phyloP scores from a whole-genome alignment of 2,888 invertebrate species.

The Lasioglossum zephyrum region DNA sequence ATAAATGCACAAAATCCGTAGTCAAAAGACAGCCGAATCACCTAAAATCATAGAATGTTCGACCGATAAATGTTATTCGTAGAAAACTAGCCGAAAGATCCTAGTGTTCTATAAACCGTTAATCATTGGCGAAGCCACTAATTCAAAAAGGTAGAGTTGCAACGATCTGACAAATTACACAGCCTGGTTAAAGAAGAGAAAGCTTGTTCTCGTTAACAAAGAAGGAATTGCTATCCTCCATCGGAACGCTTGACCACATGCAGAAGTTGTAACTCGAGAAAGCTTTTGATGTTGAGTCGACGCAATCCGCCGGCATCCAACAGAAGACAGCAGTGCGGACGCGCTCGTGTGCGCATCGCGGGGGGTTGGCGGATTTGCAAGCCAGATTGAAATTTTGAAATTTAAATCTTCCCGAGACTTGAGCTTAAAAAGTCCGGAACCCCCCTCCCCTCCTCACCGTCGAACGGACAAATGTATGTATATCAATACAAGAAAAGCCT shows the following conservation, averaged over 20 bases:
- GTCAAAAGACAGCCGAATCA: not conserved
- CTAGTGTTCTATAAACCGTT: not conserved
- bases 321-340: slow-evolving; percentile 68
- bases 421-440: slow-evolving; percentile 81
- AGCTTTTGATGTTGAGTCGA: slow-evolving; percentile 82
- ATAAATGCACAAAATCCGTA: no score
- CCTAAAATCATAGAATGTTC: not conserved
- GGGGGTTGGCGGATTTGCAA: slow-evolving; percentile 84
- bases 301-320: slow-evolving; percentile 79
- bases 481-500: slow-evolving; percentile 74
- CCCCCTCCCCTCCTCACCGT: not conserved
- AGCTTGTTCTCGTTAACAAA: slow-evolving; percentile 16
- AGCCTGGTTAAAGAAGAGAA: not conserved
- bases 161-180: slow-evolving; percentile 13
- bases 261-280: slow-evolving; percentile 66
- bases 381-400: slow-evolving; percentile 86
- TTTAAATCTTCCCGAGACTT: slow-evolving; percentile 85
- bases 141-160: not conserved
- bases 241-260: slow-evolving; percentile 21
- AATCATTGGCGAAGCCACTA: not conserved
- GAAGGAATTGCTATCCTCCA: slow-evolving; percentile 22
- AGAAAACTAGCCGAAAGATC: not conserved
- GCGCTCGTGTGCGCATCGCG: slow-evolving; percentile 65
- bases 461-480: slow-evolving; percentile 76
- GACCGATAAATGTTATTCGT: not conserved